A percentile compares a stretch with the other conserved stretches of the same genome.
Conservation (phyloP, 2,797 vertebrate species). For the Lateolabrax maculatus region DNA sequence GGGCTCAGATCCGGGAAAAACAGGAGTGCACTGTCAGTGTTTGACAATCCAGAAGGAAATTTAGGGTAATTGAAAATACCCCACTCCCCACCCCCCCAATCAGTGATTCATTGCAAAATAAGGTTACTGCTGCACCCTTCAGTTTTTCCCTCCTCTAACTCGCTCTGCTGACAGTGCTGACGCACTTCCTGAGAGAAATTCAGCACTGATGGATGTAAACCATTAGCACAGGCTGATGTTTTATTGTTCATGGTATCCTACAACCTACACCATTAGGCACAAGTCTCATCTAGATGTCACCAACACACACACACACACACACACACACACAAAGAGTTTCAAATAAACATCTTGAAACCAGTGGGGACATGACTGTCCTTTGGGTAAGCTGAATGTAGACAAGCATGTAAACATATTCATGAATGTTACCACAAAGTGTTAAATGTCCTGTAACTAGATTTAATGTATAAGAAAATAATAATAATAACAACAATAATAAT, state of each 20-base stretch:
- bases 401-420: background rate
- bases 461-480: background rate
- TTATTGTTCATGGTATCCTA: conserved; percentile 18
- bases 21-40: conserved; percentile 24
- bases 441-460: background rate
- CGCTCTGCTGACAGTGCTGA: conserved; percentile 43
- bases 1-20: conserved; percentile 40
- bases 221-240: conserved; percentile 8
- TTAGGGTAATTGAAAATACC: conserved; percentile 50
- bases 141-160: conserved; percentile 47
- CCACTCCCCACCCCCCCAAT: conserved; percentile 13
- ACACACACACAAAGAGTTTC: background rate
- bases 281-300: background rate
- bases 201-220: conserved; percentile 21
- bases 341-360: background rate
- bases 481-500: too few species aligned
- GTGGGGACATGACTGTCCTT: background rate
- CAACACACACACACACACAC: background rate
- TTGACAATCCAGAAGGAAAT: conserved; percentile 50
- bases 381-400: background rate
- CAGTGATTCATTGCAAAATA: conserved; percentile 62
- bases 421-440: background rate
- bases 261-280: conserved; percentile 32
- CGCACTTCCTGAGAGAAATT: conserved; percentile 43
- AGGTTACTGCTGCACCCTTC: conserved; percentile 29